phyloP scores from a whole-genome alignment of 2,888 invertebrate genomes.

The Latrodectus elegans region DNA sequence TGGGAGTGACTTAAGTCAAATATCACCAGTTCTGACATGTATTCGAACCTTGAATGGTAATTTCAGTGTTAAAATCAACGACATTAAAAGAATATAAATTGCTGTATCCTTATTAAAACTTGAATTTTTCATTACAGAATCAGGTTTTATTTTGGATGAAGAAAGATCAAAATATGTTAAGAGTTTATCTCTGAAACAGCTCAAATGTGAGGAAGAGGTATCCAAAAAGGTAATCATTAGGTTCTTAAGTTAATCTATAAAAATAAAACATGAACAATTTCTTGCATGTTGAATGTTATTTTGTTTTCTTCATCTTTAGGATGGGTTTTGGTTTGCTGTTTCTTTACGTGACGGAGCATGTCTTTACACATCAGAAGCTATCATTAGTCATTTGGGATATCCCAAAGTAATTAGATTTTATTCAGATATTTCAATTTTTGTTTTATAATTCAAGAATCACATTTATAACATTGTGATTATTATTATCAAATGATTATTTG shows the following conservation, averaged over 20 bases:
- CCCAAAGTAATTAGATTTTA: constrained; percentile 51
- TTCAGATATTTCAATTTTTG: not conserved
- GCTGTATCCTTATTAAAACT: too few relatives aligned
- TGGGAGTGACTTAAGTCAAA: constrained; percentile 56
- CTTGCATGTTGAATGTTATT: not conserved
- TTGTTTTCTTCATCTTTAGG: constrained; percentile 27
- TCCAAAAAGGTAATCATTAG: not conserved
- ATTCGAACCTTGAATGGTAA: constrained; percentile 45
- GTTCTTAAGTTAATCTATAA: not conserved
- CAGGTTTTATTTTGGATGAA: constrained; percentile 34
- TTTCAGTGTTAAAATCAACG: too few relatives aligned
- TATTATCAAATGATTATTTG: too few relatives aligned
- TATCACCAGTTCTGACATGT: constrained; percentile 56
- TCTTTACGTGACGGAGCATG: constrained; percentile 67
- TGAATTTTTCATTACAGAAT: constrained; percentile 13
- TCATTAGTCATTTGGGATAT: constrained; percentile 54
- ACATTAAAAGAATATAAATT: too few relatives aligned
- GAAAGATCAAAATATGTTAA: constrained; percentile 28
- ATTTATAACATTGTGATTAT: too few relatives aligned
- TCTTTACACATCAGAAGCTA: constrained; percentile 50
- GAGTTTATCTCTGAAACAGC: constrained; percentile 44
- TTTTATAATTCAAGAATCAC: not conserved
- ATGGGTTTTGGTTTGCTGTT: constrained; percentile 64
- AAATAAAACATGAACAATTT: not conserved
- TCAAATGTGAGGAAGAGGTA: constrained; percentile 37